Percentiles rank a stretch among this genome's conserved stretches.
phyloP scores from a whole-genome alignment of 2,797 vertebrate genomes.

The Petrocephalus sullivani region DNA sequence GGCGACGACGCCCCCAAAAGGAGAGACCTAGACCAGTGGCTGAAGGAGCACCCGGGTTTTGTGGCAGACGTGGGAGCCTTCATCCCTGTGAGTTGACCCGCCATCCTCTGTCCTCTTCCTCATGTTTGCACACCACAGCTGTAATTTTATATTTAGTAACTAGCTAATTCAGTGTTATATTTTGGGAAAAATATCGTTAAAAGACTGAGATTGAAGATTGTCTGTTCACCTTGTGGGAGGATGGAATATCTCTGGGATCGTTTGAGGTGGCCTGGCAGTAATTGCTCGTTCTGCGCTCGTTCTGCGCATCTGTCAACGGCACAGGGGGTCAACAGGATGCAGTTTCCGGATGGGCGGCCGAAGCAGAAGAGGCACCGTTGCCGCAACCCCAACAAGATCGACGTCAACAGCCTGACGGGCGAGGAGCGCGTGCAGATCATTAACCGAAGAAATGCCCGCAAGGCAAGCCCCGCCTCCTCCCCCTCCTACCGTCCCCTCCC shows the following conservation, averaged over 20 bases:
- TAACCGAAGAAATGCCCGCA: slow-evolving; percentile 93
- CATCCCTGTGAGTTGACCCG: slow-evolving; percentile 76
- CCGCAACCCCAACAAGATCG: slow-evolving; percentile 94
- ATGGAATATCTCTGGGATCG: background rate
- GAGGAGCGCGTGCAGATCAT: slow-evolving; percentile 97
- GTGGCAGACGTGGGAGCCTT: slow-evolving; percentile 92
- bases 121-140: background rate
- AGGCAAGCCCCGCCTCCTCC: slow-evolving; percentile 59
- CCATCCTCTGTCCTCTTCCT: background rate
- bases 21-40: slow-evolving; percentile 90
- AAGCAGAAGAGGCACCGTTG: slow-evolving; percentile 98
- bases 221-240: background rate
- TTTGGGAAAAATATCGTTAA: background rate
- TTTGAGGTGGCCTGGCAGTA: background rate
- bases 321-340: slow-evolving; percentile 75
- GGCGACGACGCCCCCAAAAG: slow-evolving; percentile 91
- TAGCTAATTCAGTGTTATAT: background rate
- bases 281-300: background rate
- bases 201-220: background rate
- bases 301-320: background rate
- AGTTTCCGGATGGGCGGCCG: slow-evolving; percentile 86
- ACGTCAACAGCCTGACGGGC: slow-evolving; percentile 92
- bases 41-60: slow-evolving; percentile 89
- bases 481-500: background rate
- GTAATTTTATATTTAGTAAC: background rate